phyloP scores from a whole-genome alignment of 2,888 invertebrate species.

The Acanthosepion lycidas region DNA sequence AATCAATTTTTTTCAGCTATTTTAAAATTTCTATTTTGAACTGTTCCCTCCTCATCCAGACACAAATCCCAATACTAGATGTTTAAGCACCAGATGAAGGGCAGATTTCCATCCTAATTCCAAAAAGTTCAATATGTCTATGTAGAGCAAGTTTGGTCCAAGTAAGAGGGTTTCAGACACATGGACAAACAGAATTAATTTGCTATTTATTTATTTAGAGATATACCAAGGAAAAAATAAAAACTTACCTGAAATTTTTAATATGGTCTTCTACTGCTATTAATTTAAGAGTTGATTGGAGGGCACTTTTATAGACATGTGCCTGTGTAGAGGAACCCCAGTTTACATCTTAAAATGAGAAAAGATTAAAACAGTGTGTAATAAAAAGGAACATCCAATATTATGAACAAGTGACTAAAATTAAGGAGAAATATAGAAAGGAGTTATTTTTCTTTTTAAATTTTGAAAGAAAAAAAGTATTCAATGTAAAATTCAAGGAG shows the following conservation, averaged over 20 bases:
- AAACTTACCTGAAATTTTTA: slow-evolving; percentile 87
- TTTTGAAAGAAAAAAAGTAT: not conserved
- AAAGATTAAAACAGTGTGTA: not conserved
- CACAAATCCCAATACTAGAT: too few relatives aligned
- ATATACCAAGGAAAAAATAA: not conserved
- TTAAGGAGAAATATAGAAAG: not conserved
- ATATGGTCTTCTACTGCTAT: slow-evolving; percentile 95
- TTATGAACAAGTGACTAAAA: not conserved
- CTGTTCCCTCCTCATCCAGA: too few relatives aligned
- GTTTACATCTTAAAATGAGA: slow-evolving; percentile 82
- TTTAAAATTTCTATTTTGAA: too few relatives aligned
- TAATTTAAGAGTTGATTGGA: slow-evolving; percentile 89
- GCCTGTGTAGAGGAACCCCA: slow-evolving; percentile 99
- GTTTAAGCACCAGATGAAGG: too few relatives aligned
- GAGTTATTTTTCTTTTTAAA: not conserved
- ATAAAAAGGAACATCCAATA: not conserved
- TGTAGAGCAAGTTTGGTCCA: too few relatives aligned
- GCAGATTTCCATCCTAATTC: too few relatives aligned
- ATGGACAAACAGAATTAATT: too few relatives aligned
- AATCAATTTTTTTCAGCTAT: too few relatives aligned
- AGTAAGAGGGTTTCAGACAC: too few relatives aligned
- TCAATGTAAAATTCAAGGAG: not conserved
- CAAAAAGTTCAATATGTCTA: too few relatives aligned
- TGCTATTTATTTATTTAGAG: too few relatives aligned
- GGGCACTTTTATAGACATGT: slow-evolving; percentile 93